Evolutionary conservation across 2,888 invertebrate genomes (phyloP).

Genomic region (Heliconius hortense): DNA sequence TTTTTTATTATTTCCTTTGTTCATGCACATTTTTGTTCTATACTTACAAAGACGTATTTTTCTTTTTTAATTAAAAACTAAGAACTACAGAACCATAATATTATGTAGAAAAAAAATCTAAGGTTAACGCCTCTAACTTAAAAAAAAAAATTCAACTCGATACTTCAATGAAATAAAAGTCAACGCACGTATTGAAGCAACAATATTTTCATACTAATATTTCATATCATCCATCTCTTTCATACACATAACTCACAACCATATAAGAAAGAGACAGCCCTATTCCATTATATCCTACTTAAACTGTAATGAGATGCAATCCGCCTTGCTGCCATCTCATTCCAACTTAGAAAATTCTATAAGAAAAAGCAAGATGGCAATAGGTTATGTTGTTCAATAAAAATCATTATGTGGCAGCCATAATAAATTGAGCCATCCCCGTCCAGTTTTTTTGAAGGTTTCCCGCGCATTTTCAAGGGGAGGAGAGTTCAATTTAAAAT

Average conservation of each 20-base stretch:
- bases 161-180: constrained; percentile 41
- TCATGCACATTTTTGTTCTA: constrained; percentile 3
- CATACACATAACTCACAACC: constrained; percentile 34
- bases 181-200: constrained; percentile 40
- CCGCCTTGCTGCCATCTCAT: constrained; percentile 55
- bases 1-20: background rate
- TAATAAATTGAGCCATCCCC: constrained; percentile 46
- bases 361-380: constrained; percentile 46
- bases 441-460: constrained; percentile 41
- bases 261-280: constrained; percentile 53
- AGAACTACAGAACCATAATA: constrained; percentile 12
- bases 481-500: constrained; percentile 47
- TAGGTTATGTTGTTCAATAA: constrained; percentile 39
- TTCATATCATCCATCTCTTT: constrained; percentile 49
- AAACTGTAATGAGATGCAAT: constrained; percentile 68
- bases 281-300: constrained; percentile 47
- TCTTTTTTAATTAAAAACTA: constrained; percentile 8
- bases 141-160: constrained; percentile 34
- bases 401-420: constrained; percentile 33
- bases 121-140: constrained; percentile 27
- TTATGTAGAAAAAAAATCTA: constrained; percentile 12
- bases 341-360: constrained; percentile 44
- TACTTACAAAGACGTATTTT: background rate
- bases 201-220: constrained; percentile 58
- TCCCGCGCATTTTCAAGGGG: constrained; percentile 44